Evolutionary conservation across 1,140 invertebrate species (phyloP), one percentile per base, ranked within the genome.

Genomic region (Rhizoglyphus robini): DNA sequence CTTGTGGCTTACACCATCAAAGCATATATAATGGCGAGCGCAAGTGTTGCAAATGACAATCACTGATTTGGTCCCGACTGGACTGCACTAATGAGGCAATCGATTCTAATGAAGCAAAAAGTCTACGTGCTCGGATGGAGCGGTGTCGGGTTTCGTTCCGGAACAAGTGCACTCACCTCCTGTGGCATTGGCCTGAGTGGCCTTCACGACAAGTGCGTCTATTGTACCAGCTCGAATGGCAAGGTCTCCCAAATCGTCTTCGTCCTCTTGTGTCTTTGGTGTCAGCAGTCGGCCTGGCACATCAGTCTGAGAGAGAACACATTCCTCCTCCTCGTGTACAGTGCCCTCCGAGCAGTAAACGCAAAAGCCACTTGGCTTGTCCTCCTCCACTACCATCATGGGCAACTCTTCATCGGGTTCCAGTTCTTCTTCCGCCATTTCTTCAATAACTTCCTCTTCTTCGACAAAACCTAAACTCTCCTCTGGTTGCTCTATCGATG

Each of bases 171-270:
- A 60, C 58, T 60, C 13, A 60, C 58, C 58, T 60, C 15, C 15
- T 20, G 3, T 2, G 8, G 27, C 29, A 13, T 13, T 32, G 11
- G 58, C 87, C 77, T 90, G 89, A 57, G 91, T 93, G 23, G 93
- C 93, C 73, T 92, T 87, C 64, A 96, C 88, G 65, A 96, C 84
- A 29, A 97, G 81, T 1, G 90, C 90, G 76, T 96, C 90, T 0
- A 90, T 83, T 69, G 87, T 82, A 36, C 92, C 93, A 8, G 91
- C 92, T 60, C 89, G 81, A 41, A 96, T 85, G 69, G 92, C 89
- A 0, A 89, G 87, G 5, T 87, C 86, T 30, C 27, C 15, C 1
- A 29, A 32, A 34, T 60, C 58, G 66, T 91, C 88, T 73, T 90
- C 88, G 23, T 68, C 70, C 66, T 71, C 29, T 13, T 34, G 18